A percentile compares a stretch with the other conserved stretches of the same genome.
Evolutionary conservation across 2,888 invertebrate species (phyloP).

Genomic region (Epistrophella euchroma): DNA sequence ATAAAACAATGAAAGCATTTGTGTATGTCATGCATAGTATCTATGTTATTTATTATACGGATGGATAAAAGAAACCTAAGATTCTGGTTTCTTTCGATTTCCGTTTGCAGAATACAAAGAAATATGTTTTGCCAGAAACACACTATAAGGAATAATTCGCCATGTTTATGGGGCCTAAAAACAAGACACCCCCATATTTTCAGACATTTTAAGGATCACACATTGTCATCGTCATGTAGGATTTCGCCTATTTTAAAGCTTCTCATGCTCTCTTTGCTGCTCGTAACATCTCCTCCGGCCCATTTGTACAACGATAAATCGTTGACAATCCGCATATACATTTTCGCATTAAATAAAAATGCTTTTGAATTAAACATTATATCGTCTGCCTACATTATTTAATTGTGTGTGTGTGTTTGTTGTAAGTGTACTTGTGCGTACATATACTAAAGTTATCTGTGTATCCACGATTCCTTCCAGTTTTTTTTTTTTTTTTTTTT

Average conservation of each 20-base stretch:
- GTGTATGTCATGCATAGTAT: background rate
- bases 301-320: conserved; percentile 70
- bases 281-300: conserved; percentile 47
- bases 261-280: conserved; percentile 21
- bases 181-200: conserved; percentile 46
- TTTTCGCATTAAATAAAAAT: conserved; percentile 53
- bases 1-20: conserved; percentile 37
- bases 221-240: conserved; percentile 53
- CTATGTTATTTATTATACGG: background rate
- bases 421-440: background rate
- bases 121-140: conserved; percentile 17
- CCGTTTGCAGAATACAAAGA: conserved; percentile 19
- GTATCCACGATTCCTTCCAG: background rate
- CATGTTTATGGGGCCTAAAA: conserved; percentile 57
- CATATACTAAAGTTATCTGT: conserved; percentile 1
- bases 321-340: conserved; percentile 51
- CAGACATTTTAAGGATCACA: conserved; percentile 65
- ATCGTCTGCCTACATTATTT: conserved; percentile 25
- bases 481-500: background rate
- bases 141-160: conserved; percentile 40
- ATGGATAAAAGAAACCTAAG: background rate
- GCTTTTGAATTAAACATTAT: conserved; percentile 65
- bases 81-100: background rate
- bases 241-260: conserved; percentile 42
- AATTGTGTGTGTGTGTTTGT: background rate